Evolutionary conservation across 2,797 vertebrate species (phyloP).

Genomic region (Agapornis canus): DNA sequence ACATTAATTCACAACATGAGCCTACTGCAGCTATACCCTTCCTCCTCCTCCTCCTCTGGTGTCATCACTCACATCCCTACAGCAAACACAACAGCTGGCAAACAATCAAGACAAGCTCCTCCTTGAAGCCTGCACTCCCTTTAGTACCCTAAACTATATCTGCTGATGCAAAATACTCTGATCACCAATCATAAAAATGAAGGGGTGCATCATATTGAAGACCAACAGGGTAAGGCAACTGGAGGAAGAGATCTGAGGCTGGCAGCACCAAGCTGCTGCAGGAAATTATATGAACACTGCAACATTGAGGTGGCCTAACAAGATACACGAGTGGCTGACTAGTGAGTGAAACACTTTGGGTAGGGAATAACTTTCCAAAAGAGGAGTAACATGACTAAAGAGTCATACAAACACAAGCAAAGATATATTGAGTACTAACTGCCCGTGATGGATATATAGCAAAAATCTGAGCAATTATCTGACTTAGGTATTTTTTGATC

Average conservation of each 20-base stretch:
- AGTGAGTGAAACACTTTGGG: neutral
- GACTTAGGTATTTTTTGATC: neutral
- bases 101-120: neutral
- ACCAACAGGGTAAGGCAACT: neutral
- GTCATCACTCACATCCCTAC: neutral
- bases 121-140: neutral
- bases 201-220: neutral
- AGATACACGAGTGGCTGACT: neutral
- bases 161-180: neutral
- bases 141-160: neutral
- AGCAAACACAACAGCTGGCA: fast-evolving
- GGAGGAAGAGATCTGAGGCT: neutral
- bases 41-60: neutral
- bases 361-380: neutral
- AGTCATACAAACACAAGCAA: fast-evolving
- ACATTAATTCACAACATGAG: neutral
- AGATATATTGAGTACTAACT: neutral
- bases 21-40: neutral
- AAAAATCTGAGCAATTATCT: neutral
- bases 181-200: neutral
- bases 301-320: neutral
- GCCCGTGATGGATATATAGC: fast-evolving
- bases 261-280: neutral
- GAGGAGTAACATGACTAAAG: neutral
- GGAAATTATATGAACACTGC: neutral